Evolutionary conservation across 2,797 vertebrate genomes (phyloP).

Genomic region (Dryobates pubescens): DNA sequence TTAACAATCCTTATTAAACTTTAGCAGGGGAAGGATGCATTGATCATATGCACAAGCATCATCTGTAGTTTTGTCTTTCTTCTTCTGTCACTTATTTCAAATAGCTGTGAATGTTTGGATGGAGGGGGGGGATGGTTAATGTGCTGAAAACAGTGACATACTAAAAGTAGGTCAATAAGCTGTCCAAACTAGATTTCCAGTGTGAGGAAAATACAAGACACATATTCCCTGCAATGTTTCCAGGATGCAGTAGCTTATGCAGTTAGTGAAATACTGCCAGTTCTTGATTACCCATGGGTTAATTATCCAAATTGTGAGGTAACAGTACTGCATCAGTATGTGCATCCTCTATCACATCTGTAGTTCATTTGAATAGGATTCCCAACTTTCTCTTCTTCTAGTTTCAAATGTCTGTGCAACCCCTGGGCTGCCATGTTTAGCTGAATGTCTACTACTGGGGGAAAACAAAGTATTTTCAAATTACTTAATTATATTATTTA

Average conservation of each 20-base stretch:
- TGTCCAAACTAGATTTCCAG: constrained; percentile 32
- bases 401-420: not conserved
- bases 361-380: not conserved
- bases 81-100: not conserved
- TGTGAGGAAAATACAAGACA: constrained; percentile 4
- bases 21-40: constrained; percentile 20
- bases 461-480: not conserved
- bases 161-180: constrained; percentile 58
- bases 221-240: not conserved
- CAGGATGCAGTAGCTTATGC: not conserved
- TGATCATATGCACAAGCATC: constrained; percentile 1
- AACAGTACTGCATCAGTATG: not conserved
- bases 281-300: not conserved
- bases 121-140: not conserved
- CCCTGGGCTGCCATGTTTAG: not conserved
- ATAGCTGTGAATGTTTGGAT: not conserved
- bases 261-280: not conserved
- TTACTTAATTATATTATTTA: not conserved
- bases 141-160: not conserved
- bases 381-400: not conserved
- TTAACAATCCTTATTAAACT: constrained; percentile 74
- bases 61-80: not conserved
- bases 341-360: not conserved
- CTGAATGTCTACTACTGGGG: not conserved
- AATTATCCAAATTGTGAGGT: not conserved